A percentile compares a stretch with the other conserved stretches of the same genome.
These are phyloP conservation scores for Anodontia alba DNA, from an alignment of 2,888 invertebrate species.

Conservation along the genomic window DNA sequence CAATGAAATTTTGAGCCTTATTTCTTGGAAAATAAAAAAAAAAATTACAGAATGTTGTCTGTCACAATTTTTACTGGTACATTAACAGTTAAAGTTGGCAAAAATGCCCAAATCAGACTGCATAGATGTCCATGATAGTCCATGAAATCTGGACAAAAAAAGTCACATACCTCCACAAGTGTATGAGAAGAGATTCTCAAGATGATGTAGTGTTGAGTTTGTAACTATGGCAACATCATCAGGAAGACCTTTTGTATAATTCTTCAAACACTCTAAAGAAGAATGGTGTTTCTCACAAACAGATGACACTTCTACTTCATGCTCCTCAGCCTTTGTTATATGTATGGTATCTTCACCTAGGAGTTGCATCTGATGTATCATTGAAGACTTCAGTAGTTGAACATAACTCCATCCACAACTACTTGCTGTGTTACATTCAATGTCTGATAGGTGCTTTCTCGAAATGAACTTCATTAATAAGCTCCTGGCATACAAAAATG, in stretches of 20 bases:
- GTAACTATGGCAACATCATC: conserved; percentile 45
- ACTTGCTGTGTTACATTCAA: not conserved
- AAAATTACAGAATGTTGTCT: too few relatives aligned
- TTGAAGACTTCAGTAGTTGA: not conserved
- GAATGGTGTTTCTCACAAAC: not conserved
- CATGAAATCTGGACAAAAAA: too few relatives aligned
- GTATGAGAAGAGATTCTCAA: conserved; percentile 30
- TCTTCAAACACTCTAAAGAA: conserved; percentile 12
- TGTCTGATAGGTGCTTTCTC: not conserved
- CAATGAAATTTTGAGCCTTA: too few relatives aligned
- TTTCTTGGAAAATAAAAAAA: too few relatives aligned
- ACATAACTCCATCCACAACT: not conserved
- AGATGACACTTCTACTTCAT: not conserved
- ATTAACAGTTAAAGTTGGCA: too few relatives aligned
- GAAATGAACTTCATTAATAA: conserved; percentile 8
- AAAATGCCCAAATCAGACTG: too few relatives aligned
- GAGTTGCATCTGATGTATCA: not conserved
- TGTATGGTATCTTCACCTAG: not conserved
- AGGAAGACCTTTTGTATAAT: conserved; percentile 21
- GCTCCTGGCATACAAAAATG: conserved; percentile 29
- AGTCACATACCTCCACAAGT: conserved; percentile 7
- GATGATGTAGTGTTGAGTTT: conserved; percentile 4
- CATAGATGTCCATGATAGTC: too few relatives aligned
- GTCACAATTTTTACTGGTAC: too few relatives aligned
- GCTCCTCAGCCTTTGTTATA: not conserved